A percentile compares a stretch with the other conserved stretches of the same genome.
These are phyloP conservation scores for Acleris sparsana DNA, from an alignment of 2,888 invertebrate species.

Conservation along the genomic window DNA sequence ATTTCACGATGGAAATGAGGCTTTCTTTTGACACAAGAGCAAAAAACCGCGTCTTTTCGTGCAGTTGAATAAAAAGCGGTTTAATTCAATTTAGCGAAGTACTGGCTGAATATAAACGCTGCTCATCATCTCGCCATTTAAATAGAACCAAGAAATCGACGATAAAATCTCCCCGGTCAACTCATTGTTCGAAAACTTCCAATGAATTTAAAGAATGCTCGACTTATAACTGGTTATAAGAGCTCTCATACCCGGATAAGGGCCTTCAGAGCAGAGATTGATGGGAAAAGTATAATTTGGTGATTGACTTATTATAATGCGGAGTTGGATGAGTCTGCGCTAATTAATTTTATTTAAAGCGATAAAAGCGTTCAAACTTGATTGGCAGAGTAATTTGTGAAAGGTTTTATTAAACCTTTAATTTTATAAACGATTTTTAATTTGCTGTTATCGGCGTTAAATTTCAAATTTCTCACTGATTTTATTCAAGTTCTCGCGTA, in stretches of 20 bases:
- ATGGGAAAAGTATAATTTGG: slow-evolving; percentile 45
- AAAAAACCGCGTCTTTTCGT: background rate
- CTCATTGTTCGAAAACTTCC: slow-evolving; percentile 19
- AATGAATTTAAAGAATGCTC: slow-evolving; percentile 31
- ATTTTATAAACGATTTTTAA: slow-evolving; percentile 9
- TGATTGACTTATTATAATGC: slow-evolving; percentile 41
- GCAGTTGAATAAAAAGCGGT: slow-evolving; percentile 1
- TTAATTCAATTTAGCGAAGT: slow-evolving; percentile 2
- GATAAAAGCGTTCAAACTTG: slow-evolving; percentile 17
- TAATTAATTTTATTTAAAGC: slow-evolving; percentile 45
- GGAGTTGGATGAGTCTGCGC: slow-evolving; percentile 38
- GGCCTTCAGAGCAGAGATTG: slow-evolving; percentile 41
- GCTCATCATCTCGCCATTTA: slow-evolving; percentile 13
- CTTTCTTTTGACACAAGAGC: background rate
- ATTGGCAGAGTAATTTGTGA: slow-evolving; percentile 23
- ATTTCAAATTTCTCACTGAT: no score
- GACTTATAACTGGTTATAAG: background rate
- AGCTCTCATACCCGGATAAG: no score
- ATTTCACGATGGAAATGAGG: no score
- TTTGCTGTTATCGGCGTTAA: background rate
- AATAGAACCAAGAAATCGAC: slow-evolving; percentile 17
- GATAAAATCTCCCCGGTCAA: slow-evolving; percentile 4
- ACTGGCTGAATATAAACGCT: slow-evolving; percentile 10
- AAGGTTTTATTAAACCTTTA: slow-evolving; percentile 14
- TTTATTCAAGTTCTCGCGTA: no score